Evolutionary conservation across 2,113 vertebrate species (phyloP).

Genomic region (Syrrhaptes paradoxus): DNA sequence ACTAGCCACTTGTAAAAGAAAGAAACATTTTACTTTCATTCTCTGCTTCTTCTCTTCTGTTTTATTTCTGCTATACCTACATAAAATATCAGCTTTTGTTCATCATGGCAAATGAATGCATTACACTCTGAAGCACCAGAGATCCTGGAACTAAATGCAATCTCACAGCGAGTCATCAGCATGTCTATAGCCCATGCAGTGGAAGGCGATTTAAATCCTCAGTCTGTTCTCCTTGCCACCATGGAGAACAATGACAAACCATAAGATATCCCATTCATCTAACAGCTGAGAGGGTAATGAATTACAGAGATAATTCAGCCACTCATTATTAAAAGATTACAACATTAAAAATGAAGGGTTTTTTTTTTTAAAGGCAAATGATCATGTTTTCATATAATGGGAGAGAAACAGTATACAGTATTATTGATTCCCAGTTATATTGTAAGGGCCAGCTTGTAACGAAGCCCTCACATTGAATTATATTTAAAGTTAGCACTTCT

Average conservation of each 20-base stretch:
- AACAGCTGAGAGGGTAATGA: conserved; percentile 61
- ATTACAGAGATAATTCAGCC: conserved; percentile 66
- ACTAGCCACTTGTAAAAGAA: background rate
- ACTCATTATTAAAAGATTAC: conserved; percentile 65
- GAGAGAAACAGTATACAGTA: background rate
- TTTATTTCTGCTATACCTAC: conserved; percentile 10
- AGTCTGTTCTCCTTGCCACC: conserved; percentile 42
- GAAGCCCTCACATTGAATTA: background rate
- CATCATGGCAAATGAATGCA: conserved; percentile 10
- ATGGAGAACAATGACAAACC: conserved; percentile 67
- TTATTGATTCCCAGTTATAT: background rate
- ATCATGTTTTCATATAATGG: background rate
- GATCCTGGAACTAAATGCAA: conserved; percentile 54
- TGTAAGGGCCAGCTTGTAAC: background rate
- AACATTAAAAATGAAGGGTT: conserved; percentile 50
- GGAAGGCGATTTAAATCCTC: conserved; percentile 61
- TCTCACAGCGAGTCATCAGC: conserved; percentile 57
- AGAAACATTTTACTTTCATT: conserved; percentile 1
- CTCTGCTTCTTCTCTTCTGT: conserved; percentile 6
- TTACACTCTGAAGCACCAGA: conserved; percentile 33
- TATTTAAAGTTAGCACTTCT: background rate
- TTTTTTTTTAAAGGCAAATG: conserved; percentile 31
- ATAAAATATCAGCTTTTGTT: conserved; percentile 36
- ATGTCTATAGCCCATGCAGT: conserved; percentile 21
- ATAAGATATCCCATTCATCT: conserved; percentile 64